Conservation (phyloP, 2,113 vertebrate genomes). For the Empidonax alnorum region DNA sequence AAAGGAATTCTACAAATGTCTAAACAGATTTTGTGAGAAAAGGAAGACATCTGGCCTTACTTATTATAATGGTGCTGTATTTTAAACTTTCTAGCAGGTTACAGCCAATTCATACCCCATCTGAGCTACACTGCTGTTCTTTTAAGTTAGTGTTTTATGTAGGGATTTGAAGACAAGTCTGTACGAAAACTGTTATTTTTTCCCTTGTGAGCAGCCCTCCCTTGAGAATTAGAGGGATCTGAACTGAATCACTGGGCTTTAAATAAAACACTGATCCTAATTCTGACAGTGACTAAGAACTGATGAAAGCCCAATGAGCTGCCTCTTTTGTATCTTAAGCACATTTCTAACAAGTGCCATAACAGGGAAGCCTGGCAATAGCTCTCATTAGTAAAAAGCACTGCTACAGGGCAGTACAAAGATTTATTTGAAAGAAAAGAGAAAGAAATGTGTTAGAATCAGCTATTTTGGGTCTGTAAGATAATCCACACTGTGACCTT, state of each 20-base stretch:
- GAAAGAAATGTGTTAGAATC: conserved; percentile 27
- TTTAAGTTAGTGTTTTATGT: not conserved
- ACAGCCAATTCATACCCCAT: not conserved
- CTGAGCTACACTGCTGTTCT: not conserved
- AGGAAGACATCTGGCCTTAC: not conserved
- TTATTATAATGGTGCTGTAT: not conserved
- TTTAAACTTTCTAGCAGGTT: not conserved
- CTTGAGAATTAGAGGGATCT: not conserved
- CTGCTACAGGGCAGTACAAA: not conserved
- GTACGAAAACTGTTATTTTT: not conserved
- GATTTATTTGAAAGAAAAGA: not conserved
- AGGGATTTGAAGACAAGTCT: not conserved
- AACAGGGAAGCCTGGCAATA: not conserved
- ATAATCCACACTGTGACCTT: conserved; percentile 31
- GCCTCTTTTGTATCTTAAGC: not conserved
- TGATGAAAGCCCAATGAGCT: conserved; percentile 28
- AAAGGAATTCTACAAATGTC: not conserved
- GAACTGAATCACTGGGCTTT: not conserved
- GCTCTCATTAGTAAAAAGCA: conserved; percentile 29
- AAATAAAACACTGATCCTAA: not conserved
- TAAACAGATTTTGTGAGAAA: not conserved
- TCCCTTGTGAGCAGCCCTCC: not conserved
- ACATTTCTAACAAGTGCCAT: not conserved
- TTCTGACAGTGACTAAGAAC: not conserved
- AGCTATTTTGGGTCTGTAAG: conserved; percentile 19